Conservation (phyloP, 1,140 invertebrate species). For the Monochamus saltuarius region DNA sequence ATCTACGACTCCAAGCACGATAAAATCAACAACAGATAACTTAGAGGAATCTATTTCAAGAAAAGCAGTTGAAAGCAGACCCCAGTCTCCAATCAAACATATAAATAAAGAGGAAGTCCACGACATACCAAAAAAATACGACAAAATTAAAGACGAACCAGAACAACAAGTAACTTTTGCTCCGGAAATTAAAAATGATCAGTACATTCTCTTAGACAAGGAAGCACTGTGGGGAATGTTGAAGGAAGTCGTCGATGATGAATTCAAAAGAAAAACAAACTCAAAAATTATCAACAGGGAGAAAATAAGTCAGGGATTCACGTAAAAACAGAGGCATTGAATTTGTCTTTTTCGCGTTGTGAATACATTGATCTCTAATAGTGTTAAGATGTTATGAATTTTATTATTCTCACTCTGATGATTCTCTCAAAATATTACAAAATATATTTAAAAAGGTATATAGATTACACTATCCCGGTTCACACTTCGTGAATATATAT, state of each 20-base stretch:
- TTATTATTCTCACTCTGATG: not conserved
- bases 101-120: conserved; percentile 59
- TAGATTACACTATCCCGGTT: not conserved
- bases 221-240: conserved; percentile 61
- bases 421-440: not conserved
- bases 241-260: conserved; percentile 55
- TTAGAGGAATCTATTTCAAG: conserved; percentile 1
- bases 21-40: conserved; percentile 4
- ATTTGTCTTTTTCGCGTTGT: conserved; percentile 18
- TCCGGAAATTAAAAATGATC: conserved; percentile 57
- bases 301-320: conserved; percentile 31
- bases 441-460: not conserved
- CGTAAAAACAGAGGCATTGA: conserved; percentile 23
- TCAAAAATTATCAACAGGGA: conserved; percentile 26
- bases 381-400: conserved; percentile 19
- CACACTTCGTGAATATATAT: not conserved
- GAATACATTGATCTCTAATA: conserved; percentile 23
- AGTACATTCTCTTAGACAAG: conserved; percentile 59
- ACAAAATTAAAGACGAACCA: conserved; percentile 17
- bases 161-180: conserved; percentile 51
- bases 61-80: conserved; percentile 6
- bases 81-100: conserved; percentile 47
- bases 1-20: conserved; percentile 9
- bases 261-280: conserved; percentile 35
- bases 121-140: conserved; percentile 50